Evolutionary conservation across 2,113 vertebrate species (phyloP), one percentile per base, ranked within the genome.

Genomic region (Channa argus): DNA sequence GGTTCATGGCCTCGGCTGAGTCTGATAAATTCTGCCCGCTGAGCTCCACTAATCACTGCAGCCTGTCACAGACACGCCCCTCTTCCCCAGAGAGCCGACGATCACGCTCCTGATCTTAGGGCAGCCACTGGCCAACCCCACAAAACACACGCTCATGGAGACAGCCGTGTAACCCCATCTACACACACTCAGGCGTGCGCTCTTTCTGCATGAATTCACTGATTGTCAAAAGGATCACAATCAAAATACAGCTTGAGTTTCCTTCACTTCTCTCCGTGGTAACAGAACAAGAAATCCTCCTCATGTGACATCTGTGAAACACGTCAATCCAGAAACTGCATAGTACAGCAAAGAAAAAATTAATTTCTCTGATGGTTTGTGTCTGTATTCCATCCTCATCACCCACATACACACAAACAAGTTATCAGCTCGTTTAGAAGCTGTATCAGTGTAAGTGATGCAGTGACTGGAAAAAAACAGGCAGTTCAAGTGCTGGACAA

Each of bases 401-500:
- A 11, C 63, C 56, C 24, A 46, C 61, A 77, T 50, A 73, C 65
- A 80, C 83, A 86, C 79, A 79, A 77, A 80, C 77, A 70, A 65
- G 43, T 69, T 24, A 24, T 45, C 39, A 15, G 68, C 64, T 78
- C 34, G 24, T 85, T 84, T 86, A 64, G 77, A 78, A 77, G 74
- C 84, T 83, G 78, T 75, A 85, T 90, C 70, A 55, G 77, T 89
- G 87, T 92, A 94, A 94, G 92, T 92, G 93, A 93, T 88, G 93
- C 93, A 89, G 91, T 89, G 93, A 92, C 94, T 93, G 92, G 93
- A 94, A 94, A 94, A 94, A 94, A 95, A 94, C 91, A 94, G 94
- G 92, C 93, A 93, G 94, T 95, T 94, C 94, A 94, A 91, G 93
- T 93, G 94, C 94, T 93, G 94, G 93, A 93, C 91, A 95, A 92